Percentiles rank a stretch among this genome's conserved stretches.
These are phyloP conservation scores for Whitmania pigra DNA, from an alignment of 1,140 invertebrate genomes.

Conservation along the genomic window DNA sequence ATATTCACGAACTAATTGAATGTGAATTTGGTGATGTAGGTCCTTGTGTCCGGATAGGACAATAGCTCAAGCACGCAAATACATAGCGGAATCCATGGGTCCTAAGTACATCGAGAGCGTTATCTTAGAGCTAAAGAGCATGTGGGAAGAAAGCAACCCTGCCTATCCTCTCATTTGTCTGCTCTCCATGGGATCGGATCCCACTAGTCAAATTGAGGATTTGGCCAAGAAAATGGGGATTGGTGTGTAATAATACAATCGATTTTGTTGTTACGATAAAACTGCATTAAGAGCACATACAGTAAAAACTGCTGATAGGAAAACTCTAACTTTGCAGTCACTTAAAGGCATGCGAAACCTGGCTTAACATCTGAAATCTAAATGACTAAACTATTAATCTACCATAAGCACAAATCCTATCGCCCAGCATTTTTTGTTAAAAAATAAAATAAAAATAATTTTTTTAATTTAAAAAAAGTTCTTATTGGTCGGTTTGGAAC, in stretches of 20 bases:
- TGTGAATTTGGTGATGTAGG: background rate
- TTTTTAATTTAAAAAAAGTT: too few species aligned
- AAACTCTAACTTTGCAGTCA: too few species aligned
- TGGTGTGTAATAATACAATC: background rate
- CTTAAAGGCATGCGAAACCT: too few species aligned
- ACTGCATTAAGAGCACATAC: too few species aligned
- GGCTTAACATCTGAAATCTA: too few species aligned
- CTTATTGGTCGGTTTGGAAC: too few species aligned
- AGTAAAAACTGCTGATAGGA: too few species aligned
- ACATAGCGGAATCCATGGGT: slow-evolving; percentile 78
- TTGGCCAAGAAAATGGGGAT: slow-evolving; percentile 59
- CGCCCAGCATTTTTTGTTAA: too few species aligned
- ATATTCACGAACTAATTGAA: background rate
- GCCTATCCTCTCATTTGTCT: slow-evolving; percentile 79
- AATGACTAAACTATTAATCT: too few species aligned
- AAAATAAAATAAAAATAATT: too few species aligned
- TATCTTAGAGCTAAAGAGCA: slow-evolving; percentile 71
- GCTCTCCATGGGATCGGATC: slow-evolving; percentile 86
- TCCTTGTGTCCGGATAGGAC: slow-evolving; percentile 91
- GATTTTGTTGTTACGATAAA: background rate
- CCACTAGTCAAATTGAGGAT: slow-evolving; percentile 73
- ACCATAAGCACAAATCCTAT: too few species aligned
- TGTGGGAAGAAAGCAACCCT: slow-evolving; percentile 68
- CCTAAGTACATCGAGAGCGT: slow-evolving; percentile 77
- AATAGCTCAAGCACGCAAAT: slow-evolving; percentile 66